These are phyloP conservation scores for Pantherophis vulpinus DNA, from an alignment of 2,797 vertebrate genomes.

Conservation along the genomic window DNA sequence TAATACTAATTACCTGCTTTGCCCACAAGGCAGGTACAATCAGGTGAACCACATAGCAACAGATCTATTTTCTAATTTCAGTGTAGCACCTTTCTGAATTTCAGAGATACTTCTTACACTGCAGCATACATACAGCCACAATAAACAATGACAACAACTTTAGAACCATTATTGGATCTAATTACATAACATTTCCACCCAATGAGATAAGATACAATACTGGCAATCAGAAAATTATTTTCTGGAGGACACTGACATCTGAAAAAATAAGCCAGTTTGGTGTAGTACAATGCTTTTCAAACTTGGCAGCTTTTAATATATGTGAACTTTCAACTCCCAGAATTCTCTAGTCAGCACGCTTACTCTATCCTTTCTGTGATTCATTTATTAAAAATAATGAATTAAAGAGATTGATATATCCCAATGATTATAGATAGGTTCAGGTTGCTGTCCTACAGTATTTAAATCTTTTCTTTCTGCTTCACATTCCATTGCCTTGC, in stretches of 20 bases:
- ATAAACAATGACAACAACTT: neutral
- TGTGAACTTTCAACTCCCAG: neutral
- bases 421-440: neutral
- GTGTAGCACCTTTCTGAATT: neutral
- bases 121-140: neutral
- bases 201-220: neutral
- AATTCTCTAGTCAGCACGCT: neutral
- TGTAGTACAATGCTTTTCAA: neutral
- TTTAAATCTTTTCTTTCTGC: neutral
- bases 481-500: neutral
- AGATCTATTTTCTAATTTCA: neutral
- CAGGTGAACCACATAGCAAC: neutral
- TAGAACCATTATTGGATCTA: neutral
- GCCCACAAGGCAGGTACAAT: neutral
- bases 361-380: neutral
- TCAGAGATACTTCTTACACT: neutral
- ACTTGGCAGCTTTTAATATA: neutral
- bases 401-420: neutral
- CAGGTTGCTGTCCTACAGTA: neutral
- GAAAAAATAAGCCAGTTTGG: neutral
- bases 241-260: neutral
- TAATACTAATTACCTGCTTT: neutral
- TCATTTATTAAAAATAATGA: neutral
- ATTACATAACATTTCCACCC: neutral
- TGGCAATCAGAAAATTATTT: neutral